Conservation (phyloP, 1,140 invertebrate species). For the Anoplophora glabripennis region DNA sequence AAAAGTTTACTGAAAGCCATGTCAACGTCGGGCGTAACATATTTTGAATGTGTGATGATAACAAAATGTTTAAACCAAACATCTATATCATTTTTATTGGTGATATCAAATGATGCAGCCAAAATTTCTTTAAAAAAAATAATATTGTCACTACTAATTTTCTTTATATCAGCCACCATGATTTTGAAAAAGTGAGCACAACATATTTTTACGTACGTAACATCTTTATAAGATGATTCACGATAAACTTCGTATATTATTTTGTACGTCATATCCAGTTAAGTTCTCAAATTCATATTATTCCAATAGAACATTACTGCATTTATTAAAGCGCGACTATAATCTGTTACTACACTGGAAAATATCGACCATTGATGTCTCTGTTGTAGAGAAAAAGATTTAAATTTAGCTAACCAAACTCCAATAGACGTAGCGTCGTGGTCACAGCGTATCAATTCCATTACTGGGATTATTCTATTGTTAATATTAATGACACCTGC, state of each 20-base stretch:
- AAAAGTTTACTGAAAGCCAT: slow-evolving; percentile 1
- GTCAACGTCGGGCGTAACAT: not conserved
- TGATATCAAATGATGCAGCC: slow-evolving; percentile 7
- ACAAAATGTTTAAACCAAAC: slow-evolving; percentile 12
- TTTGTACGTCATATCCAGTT: not conserved
- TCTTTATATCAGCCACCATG: not conserved
- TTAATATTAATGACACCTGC: slow-evolving; percentile 1
- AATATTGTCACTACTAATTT: not conserved
- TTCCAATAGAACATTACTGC: not conserved
- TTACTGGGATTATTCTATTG: slow-evolving; percentile 3
- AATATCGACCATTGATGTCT: slow-evolving; percentile 5
- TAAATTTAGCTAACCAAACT: not conserved
- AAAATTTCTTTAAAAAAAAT: slow-evolving; percentile 7
- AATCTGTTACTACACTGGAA: slow-evolving; percentile 11
- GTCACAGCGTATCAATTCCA: slow-evolving; percentile 8
- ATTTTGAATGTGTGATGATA: not conserved
- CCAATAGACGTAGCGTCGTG: not conserved
- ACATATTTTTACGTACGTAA: not conserved
- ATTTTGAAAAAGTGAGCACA: slow-evolving; percentile 8
- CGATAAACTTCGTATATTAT: not conserved
- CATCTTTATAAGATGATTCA: not conserved
- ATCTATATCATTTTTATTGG: not conserved
- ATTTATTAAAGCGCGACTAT: slow-evolving; percentile 9
- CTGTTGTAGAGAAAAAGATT: not conserved
- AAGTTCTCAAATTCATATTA: slow-evolving; percentile 3